Conservation (phyloP, 2,113 vertebrate species). For the Melanerpes aurifrons region DNA sequence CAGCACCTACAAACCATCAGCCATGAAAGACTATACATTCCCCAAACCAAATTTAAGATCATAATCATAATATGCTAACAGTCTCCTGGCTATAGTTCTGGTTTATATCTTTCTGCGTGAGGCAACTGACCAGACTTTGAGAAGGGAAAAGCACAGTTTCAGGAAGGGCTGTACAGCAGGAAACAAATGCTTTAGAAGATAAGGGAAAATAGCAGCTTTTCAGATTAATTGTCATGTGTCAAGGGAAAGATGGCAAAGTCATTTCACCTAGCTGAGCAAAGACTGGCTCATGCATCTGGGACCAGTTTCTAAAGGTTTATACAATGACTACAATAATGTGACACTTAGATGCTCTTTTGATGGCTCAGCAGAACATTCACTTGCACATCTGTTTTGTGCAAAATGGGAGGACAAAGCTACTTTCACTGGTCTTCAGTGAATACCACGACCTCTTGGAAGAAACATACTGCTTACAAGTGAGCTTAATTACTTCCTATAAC, state of each 20-base stretch:
- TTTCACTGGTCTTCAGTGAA: not conserved
- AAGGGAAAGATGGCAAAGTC: not conserved
- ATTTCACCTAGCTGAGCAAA: not conserved
- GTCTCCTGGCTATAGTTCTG: not conserved
- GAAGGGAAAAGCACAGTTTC: not conserved
- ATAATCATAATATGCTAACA: conserved; percentile 13
- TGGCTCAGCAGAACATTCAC: not conserved
- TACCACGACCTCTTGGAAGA: not conserved
- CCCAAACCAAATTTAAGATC: conserved; percentile 23
- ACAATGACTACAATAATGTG: not conserved
- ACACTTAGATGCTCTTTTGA: not conserved
- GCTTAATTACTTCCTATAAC: not conserved
- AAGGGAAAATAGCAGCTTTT: not conserved
- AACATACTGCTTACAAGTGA: not conserved
- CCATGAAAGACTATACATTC: not conserved
- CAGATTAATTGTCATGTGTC: not conserved
- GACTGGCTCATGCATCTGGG: not conserved
- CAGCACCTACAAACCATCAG: conserved; percentile 24
- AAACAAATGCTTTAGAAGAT: not conserved
- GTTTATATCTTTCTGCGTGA: not conserved
- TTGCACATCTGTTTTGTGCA: not conserved
- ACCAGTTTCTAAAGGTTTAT: not conserved
- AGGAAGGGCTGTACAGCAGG: not conserved
- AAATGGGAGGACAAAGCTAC: not conserved
- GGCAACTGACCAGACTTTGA: not conserved